Conservation (phyloP, 2,797 vertebrate species). For the Peromyscus melanophrys region DNA sequence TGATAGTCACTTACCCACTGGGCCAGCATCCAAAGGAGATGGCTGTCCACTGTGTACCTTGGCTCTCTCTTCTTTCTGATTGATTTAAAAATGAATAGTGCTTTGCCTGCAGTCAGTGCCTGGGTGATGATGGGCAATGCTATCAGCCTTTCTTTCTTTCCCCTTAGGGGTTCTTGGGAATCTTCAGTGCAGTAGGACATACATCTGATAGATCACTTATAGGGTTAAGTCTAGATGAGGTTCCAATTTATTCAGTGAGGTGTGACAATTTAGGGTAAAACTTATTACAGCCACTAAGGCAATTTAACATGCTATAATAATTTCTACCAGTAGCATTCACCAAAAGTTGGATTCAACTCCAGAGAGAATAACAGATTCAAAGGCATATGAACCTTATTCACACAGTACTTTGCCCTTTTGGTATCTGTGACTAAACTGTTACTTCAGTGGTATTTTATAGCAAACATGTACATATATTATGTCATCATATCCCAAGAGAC, state of each 20-base stretch:
- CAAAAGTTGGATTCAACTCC: slow-evolving; percentile 45
- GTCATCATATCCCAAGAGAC: not conserved
- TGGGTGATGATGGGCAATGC: not conserved
- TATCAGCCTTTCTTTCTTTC: not conserved
- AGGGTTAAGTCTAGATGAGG: not conserved
- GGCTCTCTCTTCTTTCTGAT: slow-evolving; percentile 4
- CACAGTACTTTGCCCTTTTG: not conserved
- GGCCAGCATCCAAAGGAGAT: not conserved
- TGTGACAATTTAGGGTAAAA: not conserved
- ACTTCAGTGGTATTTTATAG: slow-evolving; percentile 21
- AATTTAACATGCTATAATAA: slow-evolving; percentile 29
- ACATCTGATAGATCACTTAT: not conserved
- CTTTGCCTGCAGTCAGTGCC: not conserved
- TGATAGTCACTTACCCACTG: not conserved
- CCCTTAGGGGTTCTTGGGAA: not conserved
- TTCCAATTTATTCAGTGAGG: not conserved
- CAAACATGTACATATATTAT: not conserved
- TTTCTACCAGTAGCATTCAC: not conserved
- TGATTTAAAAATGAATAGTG: slow-evolving; percentile 46
- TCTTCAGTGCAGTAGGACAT: not conserved
- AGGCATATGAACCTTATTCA: not conserved
- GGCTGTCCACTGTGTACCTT: not conserved
- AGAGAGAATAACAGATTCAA: slow-evolving; percentile 21
- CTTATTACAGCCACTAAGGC: not conserved
- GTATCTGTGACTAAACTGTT: slow-evolving; percentile 40